Evolutionary conservation across 2,113 vertebrate genomes (phyloP), one percentile per base, ranked within the genome.

Genomic region (Melanocharis versteri): DNA sequence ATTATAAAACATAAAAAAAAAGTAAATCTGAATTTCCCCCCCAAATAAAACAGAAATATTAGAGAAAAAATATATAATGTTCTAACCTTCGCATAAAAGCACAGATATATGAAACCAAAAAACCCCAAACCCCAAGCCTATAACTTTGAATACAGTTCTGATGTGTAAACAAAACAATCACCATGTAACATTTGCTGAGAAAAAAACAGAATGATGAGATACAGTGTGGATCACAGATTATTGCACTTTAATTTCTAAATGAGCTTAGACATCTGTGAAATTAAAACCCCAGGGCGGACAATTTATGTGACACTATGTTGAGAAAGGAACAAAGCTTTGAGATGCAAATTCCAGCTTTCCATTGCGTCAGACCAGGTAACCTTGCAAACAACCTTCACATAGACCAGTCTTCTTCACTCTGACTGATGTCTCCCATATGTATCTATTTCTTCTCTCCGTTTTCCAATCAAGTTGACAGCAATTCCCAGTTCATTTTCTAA

Each of bases 211-310:
- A 93, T 83, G 89, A 94, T 83, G 84, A 89, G 83, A 81, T 90
- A 58, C 28, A 89, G 81, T 91, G 84, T 89, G 68, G 80, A 97
- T 93, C 94, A 96, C 89, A 97, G 93, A 97, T 97, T 97, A 97
- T 82, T 96, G 96, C 91, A 92, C 92, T 98, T 97, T 97, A 97
- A 97, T 98, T 98, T 98, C 97, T 96, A 98, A 98, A 97, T 98
- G 97, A 97, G 92, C 50, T 95, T 97, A 98, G 97, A 98, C 97
- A 97, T 97, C 96, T 98, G 97, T 98, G 97, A 98, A 97, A 98
- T 97, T 97, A 97, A 98, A 98, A 97, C 96, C 97, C 94, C 94
- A 87, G 95, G 93, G 94, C 60, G 20, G 89, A 48, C 94, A 95
- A 97, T 97, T 97, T 98, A 95, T 97, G 95, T 97, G 96, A 95